Percentiles rank a stretch among this genome's conserved stretches.
Conservation (phyloP, 2,888 invertebrate species). For the Neoitamus cyanurus region DNA sequence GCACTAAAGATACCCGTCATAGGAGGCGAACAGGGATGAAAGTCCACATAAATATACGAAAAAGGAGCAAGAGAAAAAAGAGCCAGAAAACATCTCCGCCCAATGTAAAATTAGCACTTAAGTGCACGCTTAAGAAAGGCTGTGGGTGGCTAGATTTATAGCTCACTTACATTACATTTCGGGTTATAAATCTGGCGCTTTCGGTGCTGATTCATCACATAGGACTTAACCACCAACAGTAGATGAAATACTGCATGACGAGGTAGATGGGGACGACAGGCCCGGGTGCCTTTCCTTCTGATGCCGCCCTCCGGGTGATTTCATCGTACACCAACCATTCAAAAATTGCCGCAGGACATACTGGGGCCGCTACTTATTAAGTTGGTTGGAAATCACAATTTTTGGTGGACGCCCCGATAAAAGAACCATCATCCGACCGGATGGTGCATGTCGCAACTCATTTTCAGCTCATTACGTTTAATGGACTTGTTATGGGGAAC, state of each 20-base stretch:
- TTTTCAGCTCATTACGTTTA: slow-evolving; percentile 25
- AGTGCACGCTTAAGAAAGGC: slow-evolving; percentile 31
- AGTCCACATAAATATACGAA: slow-evolving; percentile 27
- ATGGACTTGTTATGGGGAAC: slow-evolving; percentile 24
- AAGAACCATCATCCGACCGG: neutral
- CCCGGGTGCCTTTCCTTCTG: neutral
- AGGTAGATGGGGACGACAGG: neutral
- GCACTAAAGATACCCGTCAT: neutral
- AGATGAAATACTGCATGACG: slow-evolving; percentile 31
- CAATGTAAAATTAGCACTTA: slow-evolving; percentile 37
- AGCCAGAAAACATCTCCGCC: slow-evolving; percentile 18
- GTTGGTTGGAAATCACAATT: neutral
- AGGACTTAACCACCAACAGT: slow-evolving; percentile 29
- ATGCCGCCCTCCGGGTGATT: neutral
- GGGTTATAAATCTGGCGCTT: slow-evolving; percentile 38
- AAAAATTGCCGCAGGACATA: neutral
- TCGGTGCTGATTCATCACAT: slow-evolving; percentile 39
- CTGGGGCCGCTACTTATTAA: neutral
- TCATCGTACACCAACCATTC: neutral
- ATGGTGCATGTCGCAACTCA: slow-evolving; percentile 20
- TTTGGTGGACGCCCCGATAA: neutral
- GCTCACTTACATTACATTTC: slow-evolving; percentile 31
- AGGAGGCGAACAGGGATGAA: neutral
- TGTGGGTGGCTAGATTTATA: slow-evolving; percentile 39
- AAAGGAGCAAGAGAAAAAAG: neutral